Percentiles rank a stretch among this genome's conserved stretches.
phyloP scores from a whole-genome alignment of 2,888 invertebrate genomes.

The Oscheius sp. region DNA sequence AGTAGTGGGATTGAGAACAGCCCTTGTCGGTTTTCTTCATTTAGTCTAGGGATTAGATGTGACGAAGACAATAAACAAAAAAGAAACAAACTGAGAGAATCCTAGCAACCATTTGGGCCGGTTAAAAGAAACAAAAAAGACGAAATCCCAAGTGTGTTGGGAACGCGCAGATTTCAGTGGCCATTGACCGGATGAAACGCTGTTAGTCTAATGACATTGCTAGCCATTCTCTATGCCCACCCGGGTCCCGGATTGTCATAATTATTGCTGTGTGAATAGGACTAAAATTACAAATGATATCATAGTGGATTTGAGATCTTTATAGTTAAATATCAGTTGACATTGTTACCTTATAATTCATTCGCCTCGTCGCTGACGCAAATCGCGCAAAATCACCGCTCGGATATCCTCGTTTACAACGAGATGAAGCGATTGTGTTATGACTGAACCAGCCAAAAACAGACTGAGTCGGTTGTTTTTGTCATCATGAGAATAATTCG shows the following conservation, averaged over 20 bases:
- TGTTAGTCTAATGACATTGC: constrained; percentile 31
- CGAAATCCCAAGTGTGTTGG: not conserved
- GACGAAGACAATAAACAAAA: not conserved
- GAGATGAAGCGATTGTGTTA: too few species aligned
- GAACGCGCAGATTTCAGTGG: not conserved
- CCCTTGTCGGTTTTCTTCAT: too few species aligned
- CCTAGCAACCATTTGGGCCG: not conserved
- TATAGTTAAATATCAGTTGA: constrained; percentile 11
- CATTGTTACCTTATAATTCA: constrained; percentile 28
- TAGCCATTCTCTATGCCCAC: constrained; percentile 18
- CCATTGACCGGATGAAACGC: constrained; percentile 22
- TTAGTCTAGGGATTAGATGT: too few species aligned
- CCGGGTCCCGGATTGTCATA: not conserved
- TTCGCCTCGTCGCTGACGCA: constrained; percentile 25
- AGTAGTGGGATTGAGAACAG: too few species aligned
- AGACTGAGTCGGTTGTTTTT: too few species aligned
- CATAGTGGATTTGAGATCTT: not conserved
- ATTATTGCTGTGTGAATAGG: constrained; percentile 1
- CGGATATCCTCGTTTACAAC: too few species aligned
- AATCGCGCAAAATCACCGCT: constrained; percentile 11
- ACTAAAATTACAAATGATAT: not conserved
- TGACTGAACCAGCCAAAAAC: too few species aligned
- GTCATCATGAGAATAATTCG: too few species aligned
- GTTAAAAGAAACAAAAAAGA: constrained; percentile 1
- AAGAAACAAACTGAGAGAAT: not conserved